These are phyloP conservation scores for Cerceris ruficornis DNA, from an alignment of 2,888 invertebrate species.

Conservation along the genomic window DNA sequence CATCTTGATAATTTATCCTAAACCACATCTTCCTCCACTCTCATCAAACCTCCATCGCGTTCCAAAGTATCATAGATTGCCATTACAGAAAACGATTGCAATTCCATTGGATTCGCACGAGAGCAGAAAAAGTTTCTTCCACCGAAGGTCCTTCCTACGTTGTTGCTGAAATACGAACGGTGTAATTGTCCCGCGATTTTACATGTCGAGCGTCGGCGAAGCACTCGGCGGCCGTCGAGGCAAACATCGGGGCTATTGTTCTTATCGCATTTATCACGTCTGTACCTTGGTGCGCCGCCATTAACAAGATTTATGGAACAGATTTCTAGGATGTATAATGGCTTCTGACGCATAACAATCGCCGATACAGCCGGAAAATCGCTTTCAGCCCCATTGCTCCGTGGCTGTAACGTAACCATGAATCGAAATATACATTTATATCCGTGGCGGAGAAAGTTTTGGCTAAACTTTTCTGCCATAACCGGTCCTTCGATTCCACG, in stretches of 20 bases:
- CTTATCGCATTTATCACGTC: slow-evolving; percentile 45
- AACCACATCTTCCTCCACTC: no score
- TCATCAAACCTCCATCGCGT: no score
- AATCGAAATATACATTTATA: slow-evolving; percentile 13
- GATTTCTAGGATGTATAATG: slow-evolving; percentile 40
- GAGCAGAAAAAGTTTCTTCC: neutral
- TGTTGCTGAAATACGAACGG: neutral
- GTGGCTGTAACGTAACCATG: slow-evolving; percentile 12
- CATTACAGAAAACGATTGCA: no score
- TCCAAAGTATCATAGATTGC: no score
- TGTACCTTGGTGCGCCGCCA: slow-evolving; percentile 20
- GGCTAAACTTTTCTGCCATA: slow-evolving; percentile 12
- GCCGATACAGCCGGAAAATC: slow-evolving; percentile 39
- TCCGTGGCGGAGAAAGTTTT: slow-evolving; percentile 16
- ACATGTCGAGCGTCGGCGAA: slow-evolving; percentile 6
- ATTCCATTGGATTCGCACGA: neutral
- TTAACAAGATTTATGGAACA: slow-evolving; percentile 48
- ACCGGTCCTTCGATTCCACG: slow-evolving; percentile 22
- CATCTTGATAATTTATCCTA: no score
- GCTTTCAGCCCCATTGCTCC: slow-evolving; percentile 24
- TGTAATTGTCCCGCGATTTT: slow-evolving; percentile 2
- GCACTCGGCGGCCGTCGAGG: slow-evolving; percentile 19
- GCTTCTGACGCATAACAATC: slow-evolving; percentile 29
- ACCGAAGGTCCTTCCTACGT: neutral
- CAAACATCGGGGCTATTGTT: slow-evolving; percentile 50